Evolutionary conservation across 2,113 vertebrate genomes (phyloP).

Genomic region (Manacus vitellinus): DNA sequence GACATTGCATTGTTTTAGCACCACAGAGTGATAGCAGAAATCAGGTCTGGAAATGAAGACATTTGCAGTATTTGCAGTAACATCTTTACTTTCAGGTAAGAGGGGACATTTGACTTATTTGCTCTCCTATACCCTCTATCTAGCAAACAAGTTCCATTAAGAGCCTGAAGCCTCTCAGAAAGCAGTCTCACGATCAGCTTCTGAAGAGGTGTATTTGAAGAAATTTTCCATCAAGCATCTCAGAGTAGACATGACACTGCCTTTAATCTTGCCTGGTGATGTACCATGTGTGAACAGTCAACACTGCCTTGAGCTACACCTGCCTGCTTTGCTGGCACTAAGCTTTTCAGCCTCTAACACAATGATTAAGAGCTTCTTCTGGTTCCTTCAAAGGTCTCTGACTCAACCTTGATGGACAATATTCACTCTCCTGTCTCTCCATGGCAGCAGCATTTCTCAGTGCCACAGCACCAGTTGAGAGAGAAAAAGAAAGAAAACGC

Average conservation of each 20-base stretch:
- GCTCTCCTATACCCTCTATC: not conserved
- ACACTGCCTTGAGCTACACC: not conserved
- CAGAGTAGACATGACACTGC: accelerated
- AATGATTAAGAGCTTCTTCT: not conserved
- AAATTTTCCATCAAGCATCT: not conserved
- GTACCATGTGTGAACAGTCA: not conserved
- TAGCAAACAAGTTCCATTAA: not conserved
- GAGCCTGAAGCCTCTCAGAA: not conserved
- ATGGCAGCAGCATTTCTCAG: not conserved
- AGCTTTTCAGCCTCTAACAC: not conserved
- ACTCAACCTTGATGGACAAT: not conserved
- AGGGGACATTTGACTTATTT: not conserved
- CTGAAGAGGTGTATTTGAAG: not conserved
- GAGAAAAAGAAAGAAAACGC: not conserved
- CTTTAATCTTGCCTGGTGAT: not conserved
- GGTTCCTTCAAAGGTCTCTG: not conserved
- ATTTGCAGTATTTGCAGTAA: not conserved
- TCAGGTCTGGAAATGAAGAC: not conserved
- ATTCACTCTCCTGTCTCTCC: not conserved
- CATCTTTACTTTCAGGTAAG: not conserved
- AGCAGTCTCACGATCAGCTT: not conserved
- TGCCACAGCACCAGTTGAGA: not conserved
- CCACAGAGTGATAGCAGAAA: not conserved
- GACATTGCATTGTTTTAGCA: accelerated
- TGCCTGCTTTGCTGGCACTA: not conserved